Percentiles rank a stretch among this genome's conserved stretches.
Conservation (phyloP, 2,113 vertebrate species). For the Pterocles gutturalis region DNA sequence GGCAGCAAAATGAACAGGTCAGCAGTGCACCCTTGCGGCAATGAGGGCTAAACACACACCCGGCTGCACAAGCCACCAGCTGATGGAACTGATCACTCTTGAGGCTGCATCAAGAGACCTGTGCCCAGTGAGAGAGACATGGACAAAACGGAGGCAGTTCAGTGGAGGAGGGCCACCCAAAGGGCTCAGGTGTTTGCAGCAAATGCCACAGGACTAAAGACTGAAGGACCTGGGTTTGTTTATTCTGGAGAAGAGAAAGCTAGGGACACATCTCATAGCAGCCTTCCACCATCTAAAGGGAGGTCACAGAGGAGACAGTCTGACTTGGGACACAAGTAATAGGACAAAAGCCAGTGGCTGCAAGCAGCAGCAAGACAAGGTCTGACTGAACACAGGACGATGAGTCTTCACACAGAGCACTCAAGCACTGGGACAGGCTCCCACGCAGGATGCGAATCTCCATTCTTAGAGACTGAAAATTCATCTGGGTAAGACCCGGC, state of each 20-base stretch:
- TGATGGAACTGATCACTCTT: neutral
- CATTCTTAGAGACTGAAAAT: neutral
- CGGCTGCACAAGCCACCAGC: neutral
- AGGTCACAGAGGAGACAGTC: neutral
- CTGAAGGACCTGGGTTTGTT: neutral
- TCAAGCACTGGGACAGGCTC: neutral
- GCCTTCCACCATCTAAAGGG: neutral
- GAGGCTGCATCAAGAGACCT: neutral
- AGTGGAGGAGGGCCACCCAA: neutral
- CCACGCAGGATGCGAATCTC: neutral
- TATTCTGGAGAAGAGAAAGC: neutral
- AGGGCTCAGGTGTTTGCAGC: neutral
- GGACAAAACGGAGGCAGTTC: neutral
- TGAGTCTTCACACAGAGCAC: neutral
- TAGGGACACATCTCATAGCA: neutral
- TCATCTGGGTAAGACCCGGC: neutral
- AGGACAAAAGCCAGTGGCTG: neutral
- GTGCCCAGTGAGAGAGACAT: accelerated
- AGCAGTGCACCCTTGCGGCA: neutral
- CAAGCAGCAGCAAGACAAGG: neutral
- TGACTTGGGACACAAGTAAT: neutral
- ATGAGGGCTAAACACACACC: neutral
- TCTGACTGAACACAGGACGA: neutral
- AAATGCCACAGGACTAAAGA: neutral
- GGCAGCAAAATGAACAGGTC: neutral